Conservation (phyloP, 2,113 vertebrate genomes). For the Tympanuchus pallidicinctus region DNA sequence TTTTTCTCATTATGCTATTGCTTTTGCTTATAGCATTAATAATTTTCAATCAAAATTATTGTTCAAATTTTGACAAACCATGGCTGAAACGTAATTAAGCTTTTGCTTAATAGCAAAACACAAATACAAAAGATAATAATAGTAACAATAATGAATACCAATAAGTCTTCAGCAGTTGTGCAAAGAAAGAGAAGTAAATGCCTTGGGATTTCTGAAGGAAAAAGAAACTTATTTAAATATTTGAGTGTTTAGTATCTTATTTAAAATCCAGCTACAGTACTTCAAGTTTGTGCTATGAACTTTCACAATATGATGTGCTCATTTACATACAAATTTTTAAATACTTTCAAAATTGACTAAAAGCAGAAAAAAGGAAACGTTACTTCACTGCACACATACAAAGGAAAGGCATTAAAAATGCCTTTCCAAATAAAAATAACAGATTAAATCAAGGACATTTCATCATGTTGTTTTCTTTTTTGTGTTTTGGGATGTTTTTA, state of each 20-base stretch:
- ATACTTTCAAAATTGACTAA: not conserved
- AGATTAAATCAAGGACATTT: not conserved
- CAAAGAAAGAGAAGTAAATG: constrained; percentile 23
- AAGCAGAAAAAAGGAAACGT: not conserved
- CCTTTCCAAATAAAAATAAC: not conserved
- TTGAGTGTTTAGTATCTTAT: constrained; percentile 12
- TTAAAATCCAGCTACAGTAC: constrained; percentile 16
- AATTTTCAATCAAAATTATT: constrained; percentile 49
- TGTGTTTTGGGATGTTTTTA: no score
- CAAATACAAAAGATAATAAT: not conserved
- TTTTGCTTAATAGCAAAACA: constrained; percentile 4
- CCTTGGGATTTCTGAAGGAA: constrained; percentile 46
- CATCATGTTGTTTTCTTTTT: not conserved
- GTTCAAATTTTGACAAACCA: constrained; percentile 49
- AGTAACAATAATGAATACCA: not conserved
- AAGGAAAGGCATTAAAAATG: not conserved
- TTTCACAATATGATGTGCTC: not conserved
- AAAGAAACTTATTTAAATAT: constrained; percentile 22
- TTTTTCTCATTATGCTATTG: constrained; percentile 35
- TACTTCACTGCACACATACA: not conserved
- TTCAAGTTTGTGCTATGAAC: not conserved
- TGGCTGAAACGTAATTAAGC: constrained; percentile 64
- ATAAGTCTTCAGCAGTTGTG: not conserved
- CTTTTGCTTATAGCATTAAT: constrained; percentile 38
- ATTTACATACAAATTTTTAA: not conserved